phyloP scores from a whole-genome alignment of 2,888 invertebrate genomes.

The Arctia plantaginis region DNA sequence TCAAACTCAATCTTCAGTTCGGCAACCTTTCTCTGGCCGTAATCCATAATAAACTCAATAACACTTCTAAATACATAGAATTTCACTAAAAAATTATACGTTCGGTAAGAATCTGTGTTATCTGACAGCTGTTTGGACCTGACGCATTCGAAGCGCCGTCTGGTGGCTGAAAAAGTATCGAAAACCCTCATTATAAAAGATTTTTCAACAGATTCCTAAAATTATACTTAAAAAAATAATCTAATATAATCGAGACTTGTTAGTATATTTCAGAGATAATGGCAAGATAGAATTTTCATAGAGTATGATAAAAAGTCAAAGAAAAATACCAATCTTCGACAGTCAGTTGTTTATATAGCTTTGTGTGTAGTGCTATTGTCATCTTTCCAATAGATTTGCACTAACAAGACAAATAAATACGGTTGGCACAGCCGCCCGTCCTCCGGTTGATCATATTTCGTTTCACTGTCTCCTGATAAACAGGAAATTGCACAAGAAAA shows the following conservation, averaged over 20 bases:
- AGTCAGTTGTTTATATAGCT: conserved; percentile 52
- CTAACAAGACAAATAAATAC: conserved; percentile 77
- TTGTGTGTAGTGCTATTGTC: conserved; percentile 59
- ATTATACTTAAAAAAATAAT: not conserved
- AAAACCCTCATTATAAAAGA: no score
- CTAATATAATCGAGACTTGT: conserved; percentile 1
- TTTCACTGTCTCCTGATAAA: conserved; percentile 59
- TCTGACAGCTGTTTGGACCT: no score
- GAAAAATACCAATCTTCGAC: conserved; percentile 44
- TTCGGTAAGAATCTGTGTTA: no score
- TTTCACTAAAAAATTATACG: no score
- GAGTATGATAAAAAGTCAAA: not conserved
- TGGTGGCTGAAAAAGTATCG: no score
- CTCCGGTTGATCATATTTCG: conserved; percentile 71
- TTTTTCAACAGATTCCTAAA: not conserved
- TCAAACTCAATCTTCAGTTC: no score
- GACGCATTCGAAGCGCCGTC: no score
- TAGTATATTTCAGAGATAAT: not conserved
- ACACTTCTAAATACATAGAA: no score
- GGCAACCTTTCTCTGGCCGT: no score
- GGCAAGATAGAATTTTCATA: not conserved
- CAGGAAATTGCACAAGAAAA: conserved; percentile 61
- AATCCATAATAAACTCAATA: no score
- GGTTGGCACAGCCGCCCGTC: conserved; percentile 53
- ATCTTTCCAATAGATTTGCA: conserved; percentile 76